These are phyloP conservation scores for Actinostola sp. DNA, from an alignment of 92 coral and sea anemone genomes.

Conservation along the genomic window DNA sequence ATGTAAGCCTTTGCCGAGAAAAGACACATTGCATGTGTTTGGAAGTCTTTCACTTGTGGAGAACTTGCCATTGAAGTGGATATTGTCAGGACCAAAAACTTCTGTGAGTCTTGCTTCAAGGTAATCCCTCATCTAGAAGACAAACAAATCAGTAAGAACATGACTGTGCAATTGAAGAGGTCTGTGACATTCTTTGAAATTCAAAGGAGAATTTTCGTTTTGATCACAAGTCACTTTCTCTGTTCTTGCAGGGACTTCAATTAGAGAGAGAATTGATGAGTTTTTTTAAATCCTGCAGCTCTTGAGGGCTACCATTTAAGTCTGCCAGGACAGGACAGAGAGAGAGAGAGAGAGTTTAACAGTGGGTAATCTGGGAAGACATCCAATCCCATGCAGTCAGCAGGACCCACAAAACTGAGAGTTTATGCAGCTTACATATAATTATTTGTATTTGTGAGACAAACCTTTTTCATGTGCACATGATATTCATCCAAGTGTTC, in stretches of 20 bases:
- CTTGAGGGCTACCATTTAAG: background rate
- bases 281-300: too few relatives aligned
- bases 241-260: too few relatives aligned
- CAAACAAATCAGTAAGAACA: background rate
- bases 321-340: too few relatives aligned
- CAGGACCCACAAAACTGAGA: too few relatives aligned
- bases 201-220: too few relatives aligned
- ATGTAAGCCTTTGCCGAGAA: conserved; percentile 73
- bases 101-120: conserved; percentile 75
- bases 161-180: background rate
- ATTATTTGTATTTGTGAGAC: too few relatives aligned
- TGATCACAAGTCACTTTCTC: too few relatives aligned
- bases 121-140: conserved; percentile 80
- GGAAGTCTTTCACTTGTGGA: conserved; percentile 83
- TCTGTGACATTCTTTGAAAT: too few relatives aligned
- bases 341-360: background rate
- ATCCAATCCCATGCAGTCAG: too few relatives aligned
- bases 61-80: conserved; percentile 92
- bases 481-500: conserved; percentile 77
- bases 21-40: conserved; percentile 93
- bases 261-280: too few relatives aligned
- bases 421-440: too few relatives aligned
- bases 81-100: conserved; percentile 59
- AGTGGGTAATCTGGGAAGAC: too few relatives aligned
- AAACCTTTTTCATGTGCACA: conserved; percentile 84